Conservation (phyloP, 2,797 vertebrate genomes). For the Tapera naevia region DNA sequence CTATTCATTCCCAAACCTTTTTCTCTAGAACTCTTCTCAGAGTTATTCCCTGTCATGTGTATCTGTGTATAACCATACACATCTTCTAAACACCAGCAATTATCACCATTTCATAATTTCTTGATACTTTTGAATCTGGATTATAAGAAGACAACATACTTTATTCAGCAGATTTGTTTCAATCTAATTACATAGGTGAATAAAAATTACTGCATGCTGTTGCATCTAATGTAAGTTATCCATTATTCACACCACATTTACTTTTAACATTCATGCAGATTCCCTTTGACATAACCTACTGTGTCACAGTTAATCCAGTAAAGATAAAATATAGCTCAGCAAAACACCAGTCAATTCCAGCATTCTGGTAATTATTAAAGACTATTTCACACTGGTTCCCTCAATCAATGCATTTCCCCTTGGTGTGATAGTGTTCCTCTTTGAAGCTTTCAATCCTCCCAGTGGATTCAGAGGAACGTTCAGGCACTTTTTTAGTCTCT, state of each 20-base stretch:
- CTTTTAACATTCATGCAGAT: constrained; percentile 85
- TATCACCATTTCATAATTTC: constrained; percentile 58
- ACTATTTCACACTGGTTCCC: constrained; percentile 80
- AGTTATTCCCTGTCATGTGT: not conserved
- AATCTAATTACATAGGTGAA: constrained; percentile 82
- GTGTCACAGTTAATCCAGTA: constrained; percentile 86
- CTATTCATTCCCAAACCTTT: not conserved
- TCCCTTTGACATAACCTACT: constrained; percentile 85
- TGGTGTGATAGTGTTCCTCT: constrained; percentile 71
- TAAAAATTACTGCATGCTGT: constrained; percentile 80
- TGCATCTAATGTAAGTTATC: constrained; percentile 83
- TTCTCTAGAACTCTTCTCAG: not conserved
- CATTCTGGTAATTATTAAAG: constrained; percentile 84
- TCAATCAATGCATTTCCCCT: constrained; percentile 78
- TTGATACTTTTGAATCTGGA: constrained; percentile 63
- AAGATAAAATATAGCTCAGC: constrained; percentile 83
- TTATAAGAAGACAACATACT: constrained; percentile 75
- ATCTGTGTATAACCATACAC: not conserved
- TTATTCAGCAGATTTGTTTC: constrained; percentile 80
- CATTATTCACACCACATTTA: constrained; percentile 86
- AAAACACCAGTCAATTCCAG: constrained; percentile 81
- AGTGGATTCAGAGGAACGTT: constrained; percentile 74
- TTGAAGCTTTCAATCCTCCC: constrained; percentile 80
- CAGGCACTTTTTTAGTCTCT: constrained; percentile 70
- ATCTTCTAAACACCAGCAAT: constrained; percentile 50